Evolutionary conservation across 30 jellyfish, hydroid and myxozoan genomes (phyloP).

Genomic region (Aurelia aurita complex sp. Pacific): DNA sequence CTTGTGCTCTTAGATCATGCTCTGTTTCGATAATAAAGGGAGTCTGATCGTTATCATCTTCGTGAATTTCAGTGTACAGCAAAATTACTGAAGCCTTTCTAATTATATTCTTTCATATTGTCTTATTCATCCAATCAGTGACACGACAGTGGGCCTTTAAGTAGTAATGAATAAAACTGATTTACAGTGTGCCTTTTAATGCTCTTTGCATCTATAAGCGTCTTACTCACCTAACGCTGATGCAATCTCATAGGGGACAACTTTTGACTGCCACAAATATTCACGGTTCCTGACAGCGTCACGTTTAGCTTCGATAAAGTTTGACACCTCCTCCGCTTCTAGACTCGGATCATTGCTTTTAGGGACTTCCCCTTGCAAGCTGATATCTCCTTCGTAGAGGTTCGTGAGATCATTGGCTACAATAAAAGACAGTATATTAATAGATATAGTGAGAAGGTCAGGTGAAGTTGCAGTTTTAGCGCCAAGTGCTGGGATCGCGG

Average conservation of each 20-base stretch:
- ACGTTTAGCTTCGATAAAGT: constrained; percentile 10
- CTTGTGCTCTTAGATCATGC: too few relatives aligned
- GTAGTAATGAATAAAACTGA: background rate
- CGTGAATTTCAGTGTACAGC: too few relatives aligned
- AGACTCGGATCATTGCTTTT: background rate
- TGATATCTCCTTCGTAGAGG: constrained; percentile 58
- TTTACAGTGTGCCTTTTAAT: background rate
- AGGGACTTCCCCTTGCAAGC: background rate
- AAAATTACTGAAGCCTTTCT: too few relatives aligned
- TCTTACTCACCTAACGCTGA: constrained; percentile 17
- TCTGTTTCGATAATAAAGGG: too few relatives aligned
- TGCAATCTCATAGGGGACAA: constrained; percentile 55
- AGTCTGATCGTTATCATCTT: too few relatives aligned
- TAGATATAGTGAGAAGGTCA: too few relatives aligned
- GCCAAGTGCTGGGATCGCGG: too few relatives aligned
- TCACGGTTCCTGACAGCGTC: constrained; percentile 45
- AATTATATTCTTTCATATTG: too few relatives aligned
- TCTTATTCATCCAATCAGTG: too few relatives aligned
- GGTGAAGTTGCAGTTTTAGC: too few relatives aligned
- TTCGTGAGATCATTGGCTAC: constrained; percentile 28
- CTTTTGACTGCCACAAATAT: constrained; percentile 40
- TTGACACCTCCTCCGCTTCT: background rate
- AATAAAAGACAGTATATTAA: too few relatives aligned
- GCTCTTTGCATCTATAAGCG: too few relatives aligned
- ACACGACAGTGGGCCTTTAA: background rate